These are phyloP conservation scores for Enteromius unitaeniatus DNA, from an alignment of 2,797 vertebrate genomes.

Conservation along the genomic window DNA sequence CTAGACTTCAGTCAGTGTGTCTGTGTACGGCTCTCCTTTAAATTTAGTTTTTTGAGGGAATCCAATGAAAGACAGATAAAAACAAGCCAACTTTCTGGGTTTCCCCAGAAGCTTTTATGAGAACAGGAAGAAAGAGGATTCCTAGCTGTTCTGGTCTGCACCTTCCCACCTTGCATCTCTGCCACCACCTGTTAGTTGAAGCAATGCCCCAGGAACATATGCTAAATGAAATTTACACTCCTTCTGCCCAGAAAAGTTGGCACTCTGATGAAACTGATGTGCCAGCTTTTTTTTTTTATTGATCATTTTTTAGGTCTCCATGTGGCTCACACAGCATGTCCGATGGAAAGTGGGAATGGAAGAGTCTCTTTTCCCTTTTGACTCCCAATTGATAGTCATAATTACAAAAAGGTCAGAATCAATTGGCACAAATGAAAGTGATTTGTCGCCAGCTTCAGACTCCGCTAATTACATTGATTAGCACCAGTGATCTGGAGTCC, in stretches of 20 bases:
- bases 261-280: constrained; percentile 50
- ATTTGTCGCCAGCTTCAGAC: constrained; percentile 70
- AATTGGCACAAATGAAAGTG: constrained; percentile 72
- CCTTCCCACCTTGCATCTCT: constrained; percentile 57
- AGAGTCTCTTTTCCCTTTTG: constrained; percentile 63
- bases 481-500: constrained; percentile 67
- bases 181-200: constrained; percentile 74
- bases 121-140: constrained; percentile 9
- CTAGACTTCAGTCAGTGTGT: background rate
- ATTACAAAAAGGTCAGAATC: constrained; percentile 74
- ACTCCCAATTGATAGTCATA: constrained; percentile 76
- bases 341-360: constrained; percentile 64
- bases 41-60: background rate
- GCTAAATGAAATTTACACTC: constrained; percentile 72
- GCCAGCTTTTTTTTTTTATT: constrained; percentile 31
- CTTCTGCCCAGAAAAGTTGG: constrained; percentile 70
- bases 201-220: constrained; percentile 74
- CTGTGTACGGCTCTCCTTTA: background rate
- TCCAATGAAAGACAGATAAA: constrained; percentile 1
- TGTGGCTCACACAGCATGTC: constrained; percentile 59
- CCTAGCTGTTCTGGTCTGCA: constrained; percentile 25
- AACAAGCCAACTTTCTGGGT: background rate
- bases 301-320: constrained; percentile 40
- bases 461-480: constrained; percentile 74
- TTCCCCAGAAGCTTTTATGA: constrained; percentile 9